These are phyloP conservation scores for Acanthisitta chloris DNA, from an alignment of 2,113 vertebrate genomes.

Conservation along the genomic window DNA sequence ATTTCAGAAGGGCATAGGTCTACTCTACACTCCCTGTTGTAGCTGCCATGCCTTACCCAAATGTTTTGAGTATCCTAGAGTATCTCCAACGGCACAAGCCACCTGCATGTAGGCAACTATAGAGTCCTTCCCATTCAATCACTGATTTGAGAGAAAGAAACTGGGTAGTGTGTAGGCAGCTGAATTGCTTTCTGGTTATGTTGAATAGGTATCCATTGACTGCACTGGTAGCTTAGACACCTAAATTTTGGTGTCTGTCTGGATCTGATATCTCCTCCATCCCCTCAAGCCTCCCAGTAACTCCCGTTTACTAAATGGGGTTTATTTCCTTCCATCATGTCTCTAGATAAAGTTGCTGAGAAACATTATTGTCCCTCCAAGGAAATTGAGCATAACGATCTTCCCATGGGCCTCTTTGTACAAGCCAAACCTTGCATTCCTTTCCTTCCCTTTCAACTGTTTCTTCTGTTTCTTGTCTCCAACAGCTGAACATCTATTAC, in stretches of 20 bases:
- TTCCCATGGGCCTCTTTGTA: neutral
- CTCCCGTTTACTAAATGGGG: neutral
- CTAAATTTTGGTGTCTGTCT: neutral
- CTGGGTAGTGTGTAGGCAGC: neutral
- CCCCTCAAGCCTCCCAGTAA: neutral
- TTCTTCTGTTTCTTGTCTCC: neutral
- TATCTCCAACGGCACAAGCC: neutral
- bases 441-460: neutral
- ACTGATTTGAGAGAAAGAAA: neutral
- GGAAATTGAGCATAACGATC: neutral
- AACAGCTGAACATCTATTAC: neutral
- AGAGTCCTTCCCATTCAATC: neutral
- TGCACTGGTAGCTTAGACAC: neutral
- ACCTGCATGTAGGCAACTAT: neutral
- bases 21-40: neutral
- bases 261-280: neutral
- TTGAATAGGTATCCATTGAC: neutral
- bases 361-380: neutral
- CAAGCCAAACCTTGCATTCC: neutral
- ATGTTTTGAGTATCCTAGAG: neutral
- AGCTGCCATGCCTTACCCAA: neutral
- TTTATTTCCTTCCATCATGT: neutral
- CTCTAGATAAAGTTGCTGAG: neutral
- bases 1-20: neutral
- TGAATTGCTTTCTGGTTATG: neutral